These are phyloP conservation scores for Noctua fimbriata DNA, from an alignment of 2,888 invertebrate species.

Conservation along the genomic window DNA sequence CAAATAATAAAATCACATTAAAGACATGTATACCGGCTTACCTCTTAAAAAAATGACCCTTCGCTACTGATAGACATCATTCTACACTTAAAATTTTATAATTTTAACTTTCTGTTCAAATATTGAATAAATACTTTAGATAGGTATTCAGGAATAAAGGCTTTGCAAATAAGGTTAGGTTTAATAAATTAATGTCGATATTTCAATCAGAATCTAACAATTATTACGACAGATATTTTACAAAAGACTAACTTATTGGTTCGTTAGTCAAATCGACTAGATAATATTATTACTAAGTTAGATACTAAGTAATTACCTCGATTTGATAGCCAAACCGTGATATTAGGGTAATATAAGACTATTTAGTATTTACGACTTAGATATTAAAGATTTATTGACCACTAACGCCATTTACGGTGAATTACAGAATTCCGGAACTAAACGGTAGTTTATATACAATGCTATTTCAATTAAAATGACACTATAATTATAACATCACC, in stretches of 20 bases:
- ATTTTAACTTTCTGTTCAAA: background rate
- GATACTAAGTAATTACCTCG: constrained; percentile 26
- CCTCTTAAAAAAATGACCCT: no score
- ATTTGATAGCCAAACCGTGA: constrained; percentile 16
- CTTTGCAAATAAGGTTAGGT: background rate
- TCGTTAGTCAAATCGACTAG: background rate
- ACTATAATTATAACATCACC: background rate
- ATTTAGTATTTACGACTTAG: constrained; percentile 39
- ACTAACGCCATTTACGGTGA: constrained; percentile 19
- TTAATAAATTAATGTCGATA: constrained; percentile 5
- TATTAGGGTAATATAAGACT: constrained; percentile 31
- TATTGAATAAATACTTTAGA: background rate
- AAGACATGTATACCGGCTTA: no score
- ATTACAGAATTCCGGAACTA: constrained; percentile 14
- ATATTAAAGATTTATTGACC: constrained; percentile 48
- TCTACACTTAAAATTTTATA: background rate
- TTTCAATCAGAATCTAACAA: constrained; percentile 16
- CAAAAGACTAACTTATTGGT: constrained; percentile 29
- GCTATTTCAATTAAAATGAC: constrained; percentile 11
- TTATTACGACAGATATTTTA: constrained; percentile 7
- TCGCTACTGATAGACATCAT: no score
- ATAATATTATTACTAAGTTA: constrained; percentile 27
- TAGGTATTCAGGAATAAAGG: background rate
- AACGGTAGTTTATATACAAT: background rate
- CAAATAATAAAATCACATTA: no score